A percentile compares a stretch with the other conserved stretches of the same genome.
phyloP scores from a whole-genome alignment of 1,140 invertebrate species.

The Eumeta japonica region DNA sequence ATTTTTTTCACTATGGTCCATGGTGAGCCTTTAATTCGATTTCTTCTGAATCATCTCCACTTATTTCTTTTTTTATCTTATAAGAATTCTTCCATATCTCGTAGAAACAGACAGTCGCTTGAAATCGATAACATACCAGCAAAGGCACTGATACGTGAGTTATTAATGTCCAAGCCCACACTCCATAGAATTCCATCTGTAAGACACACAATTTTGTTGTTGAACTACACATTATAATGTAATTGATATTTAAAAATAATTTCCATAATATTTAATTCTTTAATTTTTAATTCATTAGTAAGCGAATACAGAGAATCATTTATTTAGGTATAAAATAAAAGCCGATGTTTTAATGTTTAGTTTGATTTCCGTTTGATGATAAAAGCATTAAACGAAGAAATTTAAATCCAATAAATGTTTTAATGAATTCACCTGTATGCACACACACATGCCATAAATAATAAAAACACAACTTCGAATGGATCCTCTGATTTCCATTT shows the following conservation, averaged over 20 bases:
- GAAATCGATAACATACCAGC: slow-evolving; percentile 74
- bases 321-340: too few relatives aligned
- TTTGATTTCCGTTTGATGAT: too few relatives aligned
- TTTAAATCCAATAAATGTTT: too few relatives aligned
- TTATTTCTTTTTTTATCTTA: slow-evolving; percentile 40
- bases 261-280: neutral
- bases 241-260: neutral
- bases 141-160: slow-evolving; percentile 71
- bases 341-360: too few relatives aligned
- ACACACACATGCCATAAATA: too few relatives aligned
- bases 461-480: too few relatives aligned
- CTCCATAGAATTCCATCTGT: slow-evolving; percentile 66
- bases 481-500: too few relatives aligned
- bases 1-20: slow-evolving; percentile 19
- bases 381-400: too few relatives aligned
- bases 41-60: slow-evolving; percentile 21
- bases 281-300: too few relatives aligned
- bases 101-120: slow-evolving; percentile 78
- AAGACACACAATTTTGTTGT: slow-evolving; percentile 8
- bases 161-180: slow-evolving; percentile 74
- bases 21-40: slow-evolving; percentile 45
- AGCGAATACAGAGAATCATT: too few relatives aligned
- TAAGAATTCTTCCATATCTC: slow-evolving; percentile 76
- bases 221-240: neutral
- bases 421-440: too few relatives aligned